These are phyloP conservation scores for Ophiothrix spiculata DNA, from an alignment of 35 echinoderm and acorn worm genomes.

Conservation along the genomic window DNA sequence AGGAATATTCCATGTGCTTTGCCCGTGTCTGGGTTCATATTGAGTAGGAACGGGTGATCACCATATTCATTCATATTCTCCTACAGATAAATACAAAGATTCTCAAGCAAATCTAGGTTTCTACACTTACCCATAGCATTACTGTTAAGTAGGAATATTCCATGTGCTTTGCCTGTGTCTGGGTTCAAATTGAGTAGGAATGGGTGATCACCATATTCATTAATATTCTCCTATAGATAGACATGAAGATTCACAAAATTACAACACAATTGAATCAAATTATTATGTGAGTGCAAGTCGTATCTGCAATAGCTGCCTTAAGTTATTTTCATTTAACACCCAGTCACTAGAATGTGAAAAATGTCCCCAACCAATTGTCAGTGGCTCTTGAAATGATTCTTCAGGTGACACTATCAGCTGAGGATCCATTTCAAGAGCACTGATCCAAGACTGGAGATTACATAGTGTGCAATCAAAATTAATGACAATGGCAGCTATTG, in stretches of 20 bases:
- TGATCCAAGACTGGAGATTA: too few species aligned
- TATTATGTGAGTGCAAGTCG: too few species aligned
- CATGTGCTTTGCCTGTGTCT: constrained; percentile 64
- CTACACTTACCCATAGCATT: constrained; percentile 95
- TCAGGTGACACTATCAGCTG: too few species aligned
- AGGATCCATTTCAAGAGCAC: background rate
- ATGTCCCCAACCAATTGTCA: too few species aligned
- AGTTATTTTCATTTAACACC: too few species aligned
- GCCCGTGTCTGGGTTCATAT: constrained; percentile 48
- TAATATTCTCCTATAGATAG: constrained; percentile 59
- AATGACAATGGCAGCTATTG: too few species aligned
- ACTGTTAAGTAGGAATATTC: constrained; percentile 91
- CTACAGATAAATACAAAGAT: constrained; percentile 50
- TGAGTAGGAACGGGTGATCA: constrained; percentile 78
- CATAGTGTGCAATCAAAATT: too few species aligned
- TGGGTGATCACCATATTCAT: constrained; percentile 84
- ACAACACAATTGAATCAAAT: background rate
- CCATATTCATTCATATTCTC: constrained; percentile 70
- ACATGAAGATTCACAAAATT: background rate
- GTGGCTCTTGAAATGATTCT: too few species aligned
- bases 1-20: constrained; percentile 87
- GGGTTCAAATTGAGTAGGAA: constrained; percentile 68
- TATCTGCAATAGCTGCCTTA: too few species aligned
- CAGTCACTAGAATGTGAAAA: too few species aligned
- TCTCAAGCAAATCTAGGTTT: too few species aligned